Evolutionary conservation across 92 coral and sea anemone genomes (phyloP), one percentile per base, ranked within the genome.

Genomic region (Phenganax stokvisi): DNA sequence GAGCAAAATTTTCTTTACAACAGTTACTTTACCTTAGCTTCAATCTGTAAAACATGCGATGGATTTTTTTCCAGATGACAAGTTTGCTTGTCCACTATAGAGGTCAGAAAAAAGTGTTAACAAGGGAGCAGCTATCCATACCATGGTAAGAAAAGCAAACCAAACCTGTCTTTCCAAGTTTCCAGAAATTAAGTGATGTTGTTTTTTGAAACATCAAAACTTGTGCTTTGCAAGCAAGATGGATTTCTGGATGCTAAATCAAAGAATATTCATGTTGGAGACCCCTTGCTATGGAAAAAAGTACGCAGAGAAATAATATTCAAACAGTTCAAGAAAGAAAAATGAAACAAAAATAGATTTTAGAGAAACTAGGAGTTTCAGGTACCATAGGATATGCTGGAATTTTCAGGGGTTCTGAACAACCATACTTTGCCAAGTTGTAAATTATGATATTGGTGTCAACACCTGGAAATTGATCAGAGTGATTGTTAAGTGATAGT

Each of bases 381-480:
- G 47, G 84, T 84, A 93, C 98, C 76, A 86, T 89, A 65, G 98
- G 97, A 78, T 89, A 92, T 58, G 98, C 87, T 65, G 89, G 88
- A 12, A 93, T 84, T 78, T 86, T 81, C 75, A 73, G 83, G 37
- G 90, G 87, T 20, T 63, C 30, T 15, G 60, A 63, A 56, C 82
- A 84, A 0, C 91, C 89, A 85, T 86, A 93, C 73, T 82, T 79
- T 20, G 85, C 87, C 30, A 84, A 56, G 56, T 86, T 66, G 83
- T 91, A 84, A 9, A 91, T 80, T 6, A 83, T 75, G 28, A 93
- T 71, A 30, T 65, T 79, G 56, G 98, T 89, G 81, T 93, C 98
- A 63, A 91, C 89, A 76, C 98, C 97, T 92, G 87, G 20, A 84
- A 67, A 8, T 30, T 69, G 52, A 7, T 9, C 3, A 69, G 7